A percentile compares a stretch with the other conserved stretches of the same genome.
Evolutionary conservation across 2,113 vertebrate species (phyloP).

Genomic region (Tragelaphus imberbis): DNA sequence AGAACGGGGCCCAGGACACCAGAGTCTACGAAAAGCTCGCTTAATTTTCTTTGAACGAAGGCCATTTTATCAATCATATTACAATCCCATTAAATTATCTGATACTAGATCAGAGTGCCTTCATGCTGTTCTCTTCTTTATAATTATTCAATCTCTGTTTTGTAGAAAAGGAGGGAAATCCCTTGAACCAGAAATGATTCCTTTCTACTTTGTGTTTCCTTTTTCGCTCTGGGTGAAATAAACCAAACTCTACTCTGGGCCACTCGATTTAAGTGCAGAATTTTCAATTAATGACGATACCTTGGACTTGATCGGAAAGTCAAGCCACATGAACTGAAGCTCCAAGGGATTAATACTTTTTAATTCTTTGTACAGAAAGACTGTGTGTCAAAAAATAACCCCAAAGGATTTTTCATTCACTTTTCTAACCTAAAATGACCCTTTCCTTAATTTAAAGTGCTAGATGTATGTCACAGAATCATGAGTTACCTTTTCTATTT

Average conservation of each 20-base stretch:
- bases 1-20: neutral
- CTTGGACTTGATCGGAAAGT: neutral
- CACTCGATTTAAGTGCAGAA: constrained; percentile 3
- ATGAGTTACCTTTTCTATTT: neutral
- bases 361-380: neutral
- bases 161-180: neutral
- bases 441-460: neutral
- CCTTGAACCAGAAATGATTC: constrained; percentile 38
- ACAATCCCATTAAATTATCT: constrained; percentile 21
- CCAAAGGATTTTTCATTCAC: neutral
- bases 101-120: neutral
- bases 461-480: neutral
- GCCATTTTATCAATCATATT: neutral
- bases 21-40: neutral
- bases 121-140: neutral
- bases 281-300: constrained; percentile 48
- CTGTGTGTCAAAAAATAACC: neutral
- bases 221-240: neutral
- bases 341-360: neutral
- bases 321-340: neutral
- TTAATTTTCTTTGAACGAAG: neutral
- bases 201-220: neutral
- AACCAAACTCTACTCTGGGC: neutral
- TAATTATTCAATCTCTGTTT: constrained; percentile 23
- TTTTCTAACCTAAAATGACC: neutral